Base-by-base conservation (phyloP, 1,140 invertebrate genomes). In the Copidosoma floridanum region DNA sequence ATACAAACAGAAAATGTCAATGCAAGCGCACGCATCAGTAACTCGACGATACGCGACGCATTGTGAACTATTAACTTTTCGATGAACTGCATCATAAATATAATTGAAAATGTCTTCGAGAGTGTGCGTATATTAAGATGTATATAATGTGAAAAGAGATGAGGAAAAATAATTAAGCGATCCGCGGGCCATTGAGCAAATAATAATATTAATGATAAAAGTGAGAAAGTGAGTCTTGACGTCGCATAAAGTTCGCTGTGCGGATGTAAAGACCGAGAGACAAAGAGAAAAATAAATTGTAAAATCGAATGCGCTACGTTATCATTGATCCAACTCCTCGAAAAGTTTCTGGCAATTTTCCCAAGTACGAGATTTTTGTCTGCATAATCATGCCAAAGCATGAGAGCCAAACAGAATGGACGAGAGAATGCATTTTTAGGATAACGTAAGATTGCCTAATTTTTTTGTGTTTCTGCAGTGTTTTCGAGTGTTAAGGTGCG, bases 41-140 rank as follows among this genome's bases (percentile, higher is more conserved):
- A n/a, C n/a, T n/a, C n/a, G n/a, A n/a, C n/a, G n/a, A n/a, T n/a
- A n/a, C n/a, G n/a, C n/a, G n/a, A n/a, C n/a, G n/a, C n/a, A n/a
- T n/a, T n/a, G n/a, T n/a, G n/a, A n/a, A n/a, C n/a, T n/a, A n/a
- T n/a, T n/a, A n/a, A n/a, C n/a, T 20, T 50, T n/a, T 50, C 46
- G 24, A 55, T 43, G 52, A 56, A 56, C 14, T 27, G 29, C 35
- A 55, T 61, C 23, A 50, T 55, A 26, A 48, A 29, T 56, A 48
- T 56, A 50, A 24, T 61, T n/a, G n/a, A n/a, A n/a, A n/a, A n/a
- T n/a, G 2, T 41, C 11, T 32, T 55, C 14, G 16, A 61, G 20
- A 35, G 56, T 47, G 14, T n/a, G 24, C 55, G 56, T 40, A 50
- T 55, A 55, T 55, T 55, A 48, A 50, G 38, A 48, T 55, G 46